Conservation (phyloP, 2,113 vertebrate genomes). For the Nyctibius bracteatus region DNA sequence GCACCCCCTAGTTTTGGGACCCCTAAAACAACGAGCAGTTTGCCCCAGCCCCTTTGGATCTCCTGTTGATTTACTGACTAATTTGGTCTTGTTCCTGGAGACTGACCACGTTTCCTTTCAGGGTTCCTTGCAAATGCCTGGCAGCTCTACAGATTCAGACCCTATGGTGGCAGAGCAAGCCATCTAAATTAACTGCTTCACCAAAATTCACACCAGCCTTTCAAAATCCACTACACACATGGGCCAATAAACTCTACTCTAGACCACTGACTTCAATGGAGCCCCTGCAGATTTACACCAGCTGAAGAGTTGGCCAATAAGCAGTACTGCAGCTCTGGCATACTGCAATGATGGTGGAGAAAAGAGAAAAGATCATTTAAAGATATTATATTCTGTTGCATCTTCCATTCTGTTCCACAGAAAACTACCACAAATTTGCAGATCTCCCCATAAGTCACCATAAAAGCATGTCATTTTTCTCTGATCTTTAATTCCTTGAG, state of each 20-base stretch:
- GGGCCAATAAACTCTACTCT: not conserved
- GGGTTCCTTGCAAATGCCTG: not conserved
- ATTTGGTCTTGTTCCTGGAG: not conserved
- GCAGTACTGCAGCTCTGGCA: not conserved
- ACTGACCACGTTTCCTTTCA: not conserved
- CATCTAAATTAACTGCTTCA: not conserved
- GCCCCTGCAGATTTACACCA: not conserved
- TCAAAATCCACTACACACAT: not conserved
- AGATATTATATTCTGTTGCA: not conserved
- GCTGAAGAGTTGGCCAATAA: not conserved
- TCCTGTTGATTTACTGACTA: not conserved
- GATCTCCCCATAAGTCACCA: conserved; percentile 23
- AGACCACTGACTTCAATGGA: accelerated
- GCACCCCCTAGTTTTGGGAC: not conserved
- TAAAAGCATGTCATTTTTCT: conserved; percentile 14
- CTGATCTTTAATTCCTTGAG: conserved; percentile 56
- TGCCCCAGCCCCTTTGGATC: not conserved
- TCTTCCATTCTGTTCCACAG: not conserved
- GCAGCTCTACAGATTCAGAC: not conserved
- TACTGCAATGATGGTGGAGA: not conserved
- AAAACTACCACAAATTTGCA: not conserved
- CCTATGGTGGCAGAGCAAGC: not conserved
- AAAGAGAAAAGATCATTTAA: not conserved
- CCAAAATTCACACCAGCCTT: not conserved
- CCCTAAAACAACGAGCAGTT: not conserved